A percentile compares a stretch with the other conserved stretches of the same genome.
Evolutionary conservation across 2,888 invertebrate genomes (phyloP).

Genomic region (Cerceris ruficornis): DNA sequence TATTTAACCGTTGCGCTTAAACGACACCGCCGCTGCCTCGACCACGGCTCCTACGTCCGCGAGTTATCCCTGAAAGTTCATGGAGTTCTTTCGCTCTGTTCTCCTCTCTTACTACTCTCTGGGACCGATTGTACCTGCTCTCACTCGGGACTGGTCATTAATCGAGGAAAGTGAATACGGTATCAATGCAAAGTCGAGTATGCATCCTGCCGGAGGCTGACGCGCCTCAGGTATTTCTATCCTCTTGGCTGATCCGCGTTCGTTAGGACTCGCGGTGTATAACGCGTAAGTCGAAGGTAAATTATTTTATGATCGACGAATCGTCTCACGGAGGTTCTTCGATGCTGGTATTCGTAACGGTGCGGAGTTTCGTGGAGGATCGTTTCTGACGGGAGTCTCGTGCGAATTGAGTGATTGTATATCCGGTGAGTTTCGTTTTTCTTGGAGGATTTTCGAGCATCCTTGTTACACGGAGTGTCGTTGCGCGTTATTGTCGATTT

Average conservation of each 20-base stretch:
- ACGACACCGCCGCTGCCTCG: constrained; percentile 12
- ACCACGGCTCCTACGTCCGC: constrained; percentile 16
- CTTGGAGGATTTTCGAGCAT: not conserved
- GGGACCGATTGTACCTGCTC: constrained; percentile 8
- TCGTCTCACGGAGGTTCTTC: not conserved
- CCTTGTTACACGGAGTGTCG: not conserved
- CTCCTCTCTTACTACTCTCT: constrained; percentile 16
- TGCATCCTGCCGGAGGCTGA: constrained; percentile 40
- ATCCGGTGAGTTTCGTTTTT: not conserved
- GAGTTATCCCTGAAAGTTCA: constrained; percentile 65
- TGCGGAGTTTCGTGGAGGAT: too few species aligned
- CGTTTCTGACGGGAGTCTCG: too few species aligned
- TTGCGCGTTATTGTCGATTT: not conserved
- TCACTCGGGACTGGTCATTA: constrained; percentile 43
- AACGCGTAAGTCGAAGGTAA: not conserved
- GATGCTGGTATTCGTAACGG: not conserved
- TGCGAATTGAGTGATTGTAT: not conserved
- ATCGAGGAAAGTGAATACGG: constrained; percentile 47
- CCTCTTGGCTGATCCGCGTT: constrained; percentile 31
- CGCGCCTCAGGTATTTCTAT: constrained; percentile 8
- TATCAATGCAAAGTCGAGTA: constrained; percentile 29
- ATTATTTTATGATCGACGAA: not conserved
- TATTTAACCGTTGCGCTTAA: constrained; percentile 11
- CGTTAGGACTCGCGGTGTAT: constrained; percentile 29
- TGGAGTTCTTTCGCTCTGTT: constrained; percentile 44